These are phyloP conservation scores for Rousettus leschenaultii DNA, from an alignment of 2,113 vertebrate species.

Conservation along the genomic window DNA sequence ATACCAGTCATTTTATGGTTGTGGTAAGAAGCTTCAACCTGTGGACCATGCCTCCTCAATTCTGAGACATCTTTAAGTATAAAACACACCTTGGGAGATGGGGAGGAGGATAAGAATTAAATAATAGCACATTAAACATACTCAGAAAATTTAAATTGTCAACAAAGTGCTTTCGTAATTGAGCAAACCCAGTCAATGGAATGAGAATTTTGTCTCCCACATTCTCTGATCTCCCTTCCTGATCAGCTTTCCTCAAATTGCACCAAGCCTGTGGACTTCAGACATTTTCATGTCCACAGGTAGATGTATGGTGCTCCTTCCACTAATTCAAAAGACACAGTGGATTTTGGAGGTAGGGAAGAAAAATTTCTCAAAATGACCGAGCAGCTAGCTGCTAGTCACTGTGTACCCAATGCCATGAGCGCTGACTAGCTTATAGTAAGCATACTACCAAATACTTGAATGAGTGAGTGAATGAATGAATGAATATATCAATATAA, in stretches of 20 bases:
- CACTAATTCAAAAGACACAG: not conserved
- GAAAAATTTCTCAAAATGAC: not conserved
- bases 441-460: not conserved
- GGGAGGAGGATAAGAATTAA: not conserved
- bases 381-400: not conserved
- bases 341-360: not conserved
- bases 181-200: not conserved
- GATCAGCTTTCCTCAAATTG: not conserved
- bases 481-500: not conserved
- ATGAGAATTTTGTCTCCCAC: not conserved
- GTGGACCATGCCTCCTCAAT: accelerated
- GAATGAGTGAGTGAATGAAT: not conserved
- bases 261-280: not conserved
- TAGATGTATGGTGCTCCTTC: not conserved
- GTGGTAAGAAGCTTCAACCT: not conserved
- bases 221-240: not conserved
- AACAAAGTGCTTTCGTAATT: not conserved
- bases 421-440: not conserved
- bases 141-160: not conserved
- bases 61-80: not conserved
- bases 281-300: not conserved
- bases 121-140: not conserved
- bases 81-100: not conserved
- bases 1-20: accelerated
- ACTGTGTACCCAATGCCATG: not conserved